Evolutionary conservation across 2,797 vertebrate species (phyloP).

Genomic region (Iguana delicatissima): DNA sequence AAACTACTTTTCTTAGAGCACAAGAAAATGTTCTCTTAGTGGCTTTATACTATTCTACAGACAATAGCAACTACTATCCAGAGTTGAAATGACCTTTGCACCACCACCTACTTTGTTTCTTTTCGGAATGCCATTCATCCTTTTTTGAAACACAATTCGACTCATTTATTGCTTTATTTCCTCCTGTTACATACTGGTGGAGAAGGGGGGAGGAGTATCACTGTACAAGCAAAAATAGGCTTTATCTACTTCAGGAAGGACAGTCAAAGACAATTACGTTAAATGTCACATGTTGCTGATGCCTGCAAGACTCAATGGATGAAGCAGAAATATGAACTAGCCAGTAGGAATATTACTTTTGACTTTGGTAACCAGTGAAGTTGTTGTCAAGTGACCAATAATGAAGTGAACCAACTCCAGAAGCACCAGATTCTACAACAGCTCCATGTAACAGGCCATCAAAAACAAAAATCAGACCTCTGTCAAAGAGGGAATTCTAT

Average conservation of each 20-base stretch:
- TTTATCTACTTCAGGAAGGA: not conserved
- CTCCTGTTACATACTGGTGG: constrained; percentile 59
- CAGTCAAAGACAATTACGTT: constrained; percentile 35
- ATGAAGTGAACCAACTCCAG: not conserved
- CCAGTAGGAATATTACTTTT: not conserved
- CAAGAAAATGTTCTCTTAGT: constrained; percentile 67
- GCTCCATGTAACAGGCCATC: not conserved
- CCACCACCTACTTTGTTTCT: constrained; percentile 79
- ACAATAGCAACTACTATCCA: constrained; percentile 78
- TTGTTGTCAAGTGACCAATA: not conserved
- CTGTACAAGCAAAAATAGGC: constrained; percentile 45
- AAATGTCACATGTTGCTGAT: not conserved
- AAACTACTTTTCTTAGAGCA: constrained; percentile 39
- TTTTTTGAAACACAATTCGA: constrained; percentile 67
- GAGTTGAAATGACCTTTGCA: constrained; percentile 79
- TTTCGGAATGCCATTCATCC: constrained; percentile 79
- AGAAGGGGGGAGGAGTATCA: constrained; percentile 41
- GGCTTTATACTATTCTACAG: constrained; percentile 59
- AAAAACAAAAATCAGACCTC: too few relatives aligned
- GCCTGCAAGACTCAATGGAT: not conserved
- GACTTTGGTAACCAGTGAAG: not conserved
- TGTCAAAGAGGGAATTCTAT: not conserved
- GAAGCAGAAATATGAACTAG: not conserved
- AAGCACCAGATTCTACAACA: not conserved
- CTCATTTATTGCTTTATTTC: constrained; percentile 64